Evolutionary conservation across 30 jellyfish, hydroid and myxozoan genomes (phyloP).

Genomic region (Chrysaora quinquecirrha): DNA sequence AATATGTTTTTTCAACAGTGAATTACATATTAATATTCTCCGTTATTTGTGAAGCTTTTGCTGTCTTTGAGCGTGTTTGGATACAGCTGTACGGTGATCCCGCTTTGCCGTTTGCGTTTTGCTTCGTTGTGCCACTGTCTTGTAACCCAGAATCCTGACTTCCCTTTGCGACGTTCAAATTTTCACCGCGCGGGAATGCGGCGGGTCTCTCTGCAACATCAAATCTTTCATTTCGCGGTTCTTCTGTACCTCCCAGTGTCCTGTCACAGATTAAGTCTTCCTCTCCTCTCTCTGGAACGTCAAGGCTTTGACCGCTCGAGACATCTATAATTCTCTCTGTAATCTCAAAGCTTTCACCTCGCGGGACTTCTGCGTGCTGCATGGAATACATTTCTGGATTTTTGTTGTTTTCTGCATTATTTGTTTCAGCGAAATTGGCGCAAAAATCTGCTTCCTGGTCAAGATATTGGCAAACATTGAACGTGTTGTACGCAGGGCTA

Average conservation of each 20-base stretch:
- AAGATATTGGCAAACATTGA: too few relatives aligned
- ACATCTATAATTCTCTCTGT: not conserved
- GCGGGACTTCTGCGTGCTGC: not conserved
- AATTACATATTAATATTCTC: too few relatives aligned
- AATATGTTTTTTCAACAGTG: too few relatives aligned
- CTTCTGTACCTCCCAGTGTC: too few relatives aligned
- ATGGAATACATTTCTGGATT: not conserved
- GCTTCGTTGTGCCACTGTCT: not conserved
- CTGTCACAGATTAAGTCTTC: too few relatives aligned
- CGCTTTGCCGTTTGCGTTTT: not conserved
- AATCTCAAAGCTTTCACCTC: not conserved
- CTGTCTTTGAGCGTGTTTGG: slow-evolving; percentile 6
- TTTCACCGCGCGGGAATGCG: not conserved
- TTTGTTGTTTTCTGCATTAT: too few relatives aligned
- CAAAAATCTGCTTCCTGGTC: not conserved
- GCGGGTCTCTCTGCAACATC: not conserved
- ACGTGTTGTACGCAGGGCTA: too few relatives aligned
- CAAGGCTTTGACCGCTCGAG: not conserved
- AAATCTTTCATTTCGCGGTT: too few relatives aligned
- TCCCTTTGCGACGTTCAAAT: not conserved
- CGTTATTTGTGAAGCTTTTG: too few relatives aligned
- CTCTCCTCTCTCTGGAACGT: not conserved
- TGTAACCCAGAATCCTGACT: not conserved
- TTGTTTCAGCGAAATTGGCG: too few relatives aligned
- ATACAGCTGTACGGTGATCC: not conserved